Evolutionary conservation across 2,113 vertebrate genomes (phyloP).

Genomic region (Nothobranchius kuhntae): DNA sequence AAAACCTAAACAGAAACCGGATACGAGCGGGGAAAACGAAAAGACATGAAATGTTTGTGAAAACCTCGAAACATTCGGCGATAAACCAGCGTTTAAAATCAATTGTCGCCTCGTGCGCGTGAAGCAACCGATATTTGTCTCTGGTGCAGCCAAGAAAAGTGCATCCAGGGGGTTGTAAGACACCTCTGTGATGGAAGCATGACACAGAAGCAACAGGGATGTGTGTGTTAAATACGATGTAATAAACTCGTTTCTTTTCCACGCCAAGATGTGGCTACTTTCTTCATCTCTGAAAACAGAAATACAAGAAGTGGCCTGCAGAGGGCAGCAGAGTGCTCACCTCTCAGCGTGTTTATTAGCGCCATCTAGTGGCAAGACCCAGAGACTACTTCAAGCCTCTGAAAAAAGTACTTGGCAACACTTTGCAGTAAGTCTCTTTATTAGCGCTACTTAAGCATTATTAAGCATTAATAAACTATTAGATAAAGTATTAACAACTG

Average conservation of each 20-base stretch:
- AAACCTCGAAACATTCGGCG: background rate
- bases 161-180: background rate
- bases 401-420: too few species aligned
- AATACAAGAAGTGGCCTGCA: conserved; percentile 35
- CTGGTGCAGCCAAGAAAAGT: conserved; percentile 31
- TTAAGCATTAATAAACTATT: too few species aligned
- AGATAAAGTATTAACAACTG: too few species aligned
- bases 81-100: conserved; percentile 37
- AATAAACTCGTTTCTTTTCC: conserved; percentile 13
- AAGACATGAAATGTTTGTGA: background rate
- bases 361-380: conserved; percentile 18
- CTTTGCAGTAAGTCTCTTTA: too few species aligned
- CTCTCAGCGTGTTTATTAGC: background rate
- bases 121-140: conserved; percentile 15
- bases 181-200: background rate
- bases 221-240: background rate
- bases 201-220: accelerated
- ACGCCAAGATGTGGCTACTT: conserved; percentile 25
- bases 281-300: conserved; percentile 34
- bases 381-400: too few species aligned
- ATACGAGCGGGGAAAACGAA: accelerated
- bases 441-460: too few species aligned
- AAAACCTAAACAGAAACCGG: background rate
- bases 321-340: conserved; percentile 58
- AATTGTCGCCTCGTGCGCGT: conserved; percentile 40